Conservation (phyloP, 2,797 vertebrate species). For the Oreochromis mossambicus region DNA sequence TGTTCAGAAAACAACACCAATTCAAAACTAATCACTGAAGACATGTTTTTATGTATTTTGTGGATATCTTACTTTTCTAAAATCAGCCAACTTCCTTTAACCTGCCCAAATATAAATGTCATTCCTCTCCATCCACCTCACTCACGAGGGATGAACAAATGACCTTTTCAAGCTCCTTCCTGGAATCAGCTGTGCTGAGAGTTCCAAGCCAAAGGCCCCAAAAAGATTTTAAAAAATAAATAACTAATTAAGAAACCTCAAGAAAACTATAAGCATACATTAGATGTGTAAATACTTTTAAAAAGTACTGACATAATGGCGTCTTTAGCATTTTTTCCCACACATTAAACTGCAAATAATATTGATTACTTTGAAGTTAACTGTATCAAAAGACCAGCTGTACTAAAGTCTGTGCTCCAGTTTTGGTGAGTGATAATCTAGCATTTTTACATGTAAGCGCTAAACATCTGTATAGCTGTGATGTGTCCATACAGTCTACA, state of each 20-base stretch:
- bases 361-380: background rate
- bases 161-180: conserved; percentile 59
- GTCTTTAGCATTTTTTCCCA: background rate
- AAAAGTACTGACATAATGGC: background rate
- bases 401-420: background rate
- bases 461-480: background rate
- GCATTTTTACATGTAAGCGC: background rate
- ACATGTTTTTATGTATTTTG: background rate
- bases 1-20: background rate
- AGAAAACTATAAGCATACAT: background rate
- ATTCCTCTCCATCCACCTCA: conserved; percentile 55
- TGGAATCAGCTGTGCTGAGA: conserved; percentile 33
- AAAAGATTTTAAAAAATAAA: background rate
- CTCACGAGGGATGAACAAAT: conserved; percentile 49
- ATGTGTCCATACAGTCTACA: background rate
- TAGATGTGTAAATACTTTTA: background rate
- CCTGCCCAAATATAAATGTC: conserved; percentile 53
- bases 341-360: background rate
- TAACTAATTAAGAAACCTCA: background rate
- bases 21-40: background rate
- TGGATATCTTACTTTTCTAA: background rate
- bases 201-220: background rate
- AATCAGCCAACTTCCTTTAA: conserved; percentile 5
- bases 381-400: background rate
- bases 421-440: background rate